phyloP scores from a whole-genome alignment of 1,140 invertebrate genomes.

The Drosophila micromelanica region DNA sequence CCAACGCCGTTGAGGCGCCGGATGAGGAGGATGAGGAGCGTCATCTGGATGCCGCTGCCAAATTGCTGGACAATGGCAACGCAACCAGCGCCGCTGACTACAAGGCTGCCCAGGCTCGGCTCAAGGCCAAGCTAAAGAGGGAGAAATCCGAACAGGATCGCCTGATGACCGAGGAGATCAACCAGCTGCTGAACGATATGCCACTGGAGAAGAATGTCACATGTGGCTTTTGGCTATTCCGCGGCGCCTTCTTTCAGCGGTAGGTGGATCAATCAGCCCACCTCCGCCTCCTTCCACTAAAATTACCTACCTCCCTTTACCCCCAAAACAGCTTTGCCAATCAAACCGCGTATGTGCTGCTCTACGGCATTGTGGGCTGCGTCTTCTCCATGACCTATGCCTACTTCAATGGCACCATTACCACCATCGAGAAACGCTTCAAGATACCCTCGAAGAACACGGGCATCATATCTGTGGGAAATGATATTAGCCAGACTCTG shows the following conservation, averaged over 20 bases:
- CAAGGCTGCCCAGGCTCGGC: slow-evolving; percentile 12
- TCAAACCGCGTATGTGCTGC: slow-evolving; percentile 90
- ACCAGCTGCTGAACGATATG: slow-evolving; percentile 85
- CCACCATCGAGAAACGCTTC: slow-evolving; percentile 92
- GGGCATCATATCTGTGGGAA: slow-evolving; percentile 90
- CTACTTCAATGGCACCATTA: slow-evolving; percentile 91
- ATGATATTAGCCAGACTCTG: slow-evolving; percentile 84
- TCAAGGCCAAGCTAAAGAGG: slow-evolving; percentile 56
- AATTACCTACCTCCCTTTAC: too few relatives aligned
- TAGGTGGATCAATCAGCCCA: slow-evolving; percentile 83
- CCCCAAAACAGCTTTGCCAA: slow-evolving; percentile 87
- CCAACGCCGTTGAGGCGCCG: neutral
- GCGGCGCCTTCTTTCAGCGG: slow-evolving; percentile 86
- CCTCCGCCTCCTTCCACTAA: slow-evolving; percentile 74
- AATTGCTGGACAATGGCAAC: slow-evolving; percentile 70
- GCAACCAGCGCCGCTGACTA: slow-evolving; percentile 24
- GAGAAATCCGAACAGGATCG: slow-evolving; percentile 70
- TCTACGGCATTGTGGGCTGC: slow-evolving; percentile 90
- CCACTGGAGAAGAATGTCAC: slow-evolving; percentile 87
- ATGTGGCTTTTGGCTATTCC: slow-evolving; percentile 87
- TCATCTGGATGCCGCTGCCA: slow-evolving; percentile 42
- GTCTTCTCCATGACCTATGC: slow-evolving; percentile 91
- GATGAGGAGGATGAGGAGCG: slow-evolving; percentile 33
- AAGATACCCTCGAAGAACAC: slow-evolving; percentile 91
- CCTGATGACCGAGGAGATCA: slow-evolving; percentile 83